These are phyloP conservation scores for Terrapene triunguis DNA, from an alignment of 2,113 vertebrate genomes.

Conservation along the genomic window DNA sequence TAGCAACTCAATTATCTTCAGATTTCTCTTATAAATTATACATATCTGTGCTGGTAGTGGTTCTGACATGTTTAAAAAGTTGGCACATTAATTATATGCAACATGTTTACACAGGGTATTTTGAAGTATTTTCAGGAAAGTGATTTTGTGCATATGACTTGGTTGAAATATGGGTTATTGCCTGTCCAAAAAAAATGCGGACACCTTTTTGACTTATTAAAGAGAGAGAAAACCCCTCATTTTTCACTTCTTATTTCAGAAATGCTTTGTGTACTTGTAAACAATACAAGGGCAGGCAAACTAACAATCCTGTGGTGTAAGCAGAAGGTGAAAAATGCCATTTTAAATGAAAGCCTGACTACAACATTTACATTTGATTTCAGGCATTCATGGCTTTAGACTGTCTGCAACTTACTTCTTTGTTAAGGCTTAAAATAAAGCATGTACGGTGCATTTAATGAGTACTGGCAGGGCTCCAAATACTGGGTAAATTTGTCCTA, in stretches of 20 bases:
- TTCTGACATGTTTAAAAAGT: background rate
- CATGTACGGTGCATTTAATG: background rate
- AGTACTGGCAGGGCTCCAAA: background rate
- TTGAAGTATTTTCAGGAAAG: background rate
- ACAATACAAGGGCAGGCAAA: background rate
- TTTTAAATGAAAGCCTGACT: background rate
- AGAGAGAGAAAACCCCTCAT: background rate
- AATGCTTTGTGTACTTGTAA: background rate
- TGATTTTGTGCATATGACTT: background rate
- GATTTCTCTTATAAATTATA: background rate
- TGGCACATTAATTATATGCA: background rate
- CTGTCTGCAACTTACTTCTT: background rate
- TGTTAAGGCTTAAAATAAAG: background rate
- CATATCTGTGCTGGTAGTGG: background rate
- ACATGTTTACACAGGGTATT: background rate
- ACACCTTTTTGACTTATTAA: background rate
- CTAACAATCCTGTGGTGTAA: background rate
- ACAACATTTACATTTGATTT: conserved; percentile 41
- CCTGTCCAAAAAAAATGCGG: background rate
- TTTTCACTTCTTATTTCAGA: background rate
- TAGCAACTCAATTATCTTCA: background rate
- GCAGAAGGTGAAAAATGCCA: background rate
- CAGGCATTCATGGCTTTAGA: background rate
- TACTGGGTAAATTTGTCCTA: background rate
- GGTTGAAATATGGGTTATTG: too few relatives aligned